Percentiles rank a stretch among this genome's conserved stretches.
Conservation (phyloP, 2,113 vertebrate genomes). For the Melanerpes formicivorus region DNA sequence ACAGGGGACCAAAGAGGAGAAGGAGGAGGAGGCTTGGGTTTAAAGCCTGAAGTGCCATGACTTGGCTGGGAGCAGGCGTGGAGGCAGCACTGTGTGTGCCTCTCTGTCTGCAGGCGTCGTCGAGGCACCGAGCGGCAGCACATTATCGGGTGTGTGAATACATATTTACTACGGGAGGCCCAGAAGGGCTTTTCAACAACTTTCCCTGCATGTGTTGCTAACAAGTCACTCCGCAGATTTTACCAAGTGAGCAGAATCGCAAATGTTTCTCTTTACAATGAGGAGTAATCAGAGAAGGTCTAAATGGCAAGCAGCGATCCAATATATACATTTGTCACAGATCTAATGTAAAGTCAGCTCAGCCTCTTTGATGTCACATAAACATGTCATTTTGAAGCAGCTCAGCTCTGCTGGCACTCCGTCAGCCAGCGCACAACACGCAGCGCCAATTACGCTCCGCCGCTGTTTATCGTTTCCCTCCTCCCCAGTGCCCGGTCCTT, state of each 20-base stretch:
- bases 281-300: constrained; percentile 66
- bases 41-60: constrained; percentile 18
- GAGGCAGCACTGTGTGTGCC: background rate
- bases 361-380: constrained; percentile 70
- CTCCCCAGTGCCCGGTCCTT: constrained; percentile 60
- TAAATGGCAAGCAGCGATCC: constrained; percentile 65
- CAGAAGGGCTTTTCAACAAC: constrained; percentile 68
- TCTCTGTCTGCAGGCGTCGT: constrained; percentile 21
- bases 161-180: constrained; percentile 65
- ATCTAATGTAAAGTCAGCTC: constrained; percentile 68
- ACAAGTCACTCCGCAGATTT: constrained; percentile 64
- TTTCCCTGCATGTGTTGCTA: constrained; percentile 67
- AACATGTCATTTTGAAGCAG: constrained; percentile 73
- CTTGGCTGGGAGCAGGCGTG: background rate
- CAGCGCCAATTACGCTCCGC: constrained; percentile 34
- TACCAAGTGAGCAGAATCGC: constrained; percentile 63
- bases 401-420: constrained; percentile 67
- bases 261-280: constrained; percentile 72
- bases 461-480: constrained; percentile 55
- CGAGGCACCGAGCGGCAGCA: constrained; percentile 47
- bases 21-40: background rate
- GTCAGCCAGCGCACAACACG: constrained; percentile 60
- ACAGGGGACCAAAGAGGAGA: background rate
- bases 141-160: constrained; percentile 67
- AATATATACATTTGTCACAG: constrained; percentile 74